phyloP scores from a whole-genome alignment of 1,140 invertebrate species.

The Solenopsis fugax region DNA sequence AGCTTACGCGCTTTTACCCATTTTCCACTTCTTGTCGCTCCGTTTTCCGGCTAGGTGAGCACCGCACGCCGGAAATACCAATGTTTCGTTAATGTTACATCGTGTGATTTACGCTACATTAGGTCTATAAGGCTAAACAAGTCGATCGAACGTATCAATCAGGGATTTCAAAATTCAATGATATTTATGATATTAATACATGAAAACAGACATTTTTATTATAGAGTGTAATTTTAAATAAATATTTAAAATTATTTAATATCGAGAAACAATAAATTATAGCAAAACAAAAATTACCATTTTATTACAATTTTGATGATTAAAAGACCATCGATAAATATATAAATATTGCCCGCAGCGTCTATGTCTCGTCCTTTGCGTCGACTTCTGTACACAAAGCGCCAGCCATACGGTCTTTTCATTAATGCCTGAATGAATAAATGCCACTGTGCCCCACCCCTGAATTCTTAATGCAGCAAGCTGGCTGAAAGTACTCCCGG shows the following conservation, averaged over 20 bases:
- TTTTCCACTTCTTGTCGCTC: conserved; percentile 46
- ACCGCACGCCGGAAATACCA: not conserved
- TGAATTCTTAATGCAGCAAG: conserved; percentile 77
- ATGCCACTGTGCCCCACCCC: conserved; percentile 65
- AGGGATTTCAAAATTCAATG: not conserved
- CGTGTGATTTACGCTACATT: not conserved
- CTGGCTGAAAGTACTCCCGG: conserved; percentile 72
- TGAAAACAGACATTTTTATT: not conserved
- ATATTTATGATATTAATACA: not conserved
- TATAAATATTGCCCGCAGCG: not conserved
- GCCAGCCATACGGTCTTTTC: conserved; percentile 67
- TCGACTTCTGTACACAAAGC: conserved; percentile 25
- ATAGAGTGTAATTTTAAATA: not conserved
- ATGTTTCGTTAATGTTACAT: not conserved
- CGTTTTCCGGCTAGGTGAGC: not conserved
- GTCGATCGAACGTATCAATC: not conserved
- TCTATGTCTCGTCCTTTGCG: not conserved
- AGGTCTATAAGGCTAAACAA: not conserved
- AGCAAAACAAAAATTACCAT: not conserved
- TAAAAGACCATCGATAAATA: not conserved
- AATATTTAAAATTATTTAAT: not conserved
- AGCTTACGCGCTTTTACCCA: conserved; percentile 23
- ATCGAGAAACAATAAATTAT: not conserved
- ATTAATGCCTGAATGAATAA: conserved; percentile 77
- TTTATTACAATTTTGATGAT: not conserved